Evolutionary conservation across 2,888 invertebrate species (phyloP), one percentile per base, ranked within the genome.

Genomic region (Heliconius sara): DNA sequence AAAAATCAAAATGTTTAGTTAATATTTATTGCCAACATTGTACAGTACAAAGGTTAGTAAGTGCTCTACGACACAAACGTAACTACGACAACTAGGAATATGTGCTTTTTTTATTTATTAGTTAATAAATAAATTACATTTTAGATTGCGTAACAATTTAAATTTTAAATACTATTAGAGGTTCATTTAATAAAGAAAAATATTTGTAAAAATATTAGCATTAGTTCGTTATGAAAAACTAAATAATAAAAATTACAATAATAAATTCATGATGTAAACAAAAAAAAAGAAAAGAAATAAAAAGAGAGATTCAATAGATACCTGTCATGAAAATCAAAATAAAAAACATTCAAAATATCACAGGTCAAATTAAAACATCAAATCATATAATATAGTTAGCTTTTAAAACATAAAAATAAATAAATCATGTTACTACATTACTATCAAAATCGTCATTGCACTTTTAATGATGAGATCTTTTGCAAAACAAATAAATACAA

Each of bases 11-110:
- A 12, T 78, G 19, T 81, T 71, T 73, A 68, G 75, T 81, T 79
- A 75, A 80, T 74, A 75, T 81, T 84, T 85, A 83, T 83, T 85
- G 71, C 67, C 78, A 81, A 80, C 78, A 81, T 78, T 60, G 67
- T 27, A 79, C 65, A 77, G 52, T 76, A 82, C 68, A 79, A 74
- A 78, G 63, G 39, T 79, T 71, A 77, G 68, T 79, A 5, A 43
- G 79, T 74, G 79, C 71, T 47, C 75, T 75, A 75, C 68, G 34
- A 70, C 47, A 63, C 9, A 27, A 68, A 19, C 43, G 27, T 57
- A 72, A 22, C 72, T 34, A 72, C 13, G 16, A 73, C n/a, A 60
- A n/a, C n/a, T 47, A 16, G 43, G 16, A 43, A 43, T 13, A 43
- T 27, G 68, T 68, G 68, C 43, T 43, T 47, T 47, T 13, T 25